Evolutionary conservation across 35 echinoderm and acorn worm genomes (phyloP).

Genomic region (Acanthaster planci): DNA sequence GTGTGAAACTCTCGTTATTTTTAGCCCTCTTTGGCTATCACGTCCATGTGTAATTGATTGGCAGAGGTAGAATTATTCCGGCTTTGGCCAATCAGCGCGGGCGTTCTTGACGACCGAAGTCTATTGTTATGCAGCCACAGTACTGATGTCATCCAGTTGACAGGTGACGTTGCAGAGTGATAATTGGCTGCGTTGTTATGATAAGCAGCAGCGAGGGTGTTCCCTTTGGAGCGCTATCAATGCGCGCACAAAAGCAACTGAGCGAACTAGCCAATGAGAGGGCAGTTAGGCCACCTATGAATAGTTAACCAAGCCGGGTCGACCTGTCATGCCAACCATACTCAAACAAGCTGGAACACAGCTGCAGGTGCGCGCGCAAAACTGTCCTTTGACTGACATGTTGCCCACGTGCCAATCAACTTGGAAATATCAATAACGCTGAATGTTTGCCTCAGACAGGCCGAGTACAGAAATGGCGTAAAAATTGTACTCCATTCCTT

Average conservation of each 20-base stretch:
- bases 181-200: slow-evolving; percentile 45
- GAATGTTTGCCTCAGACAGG: neutral
- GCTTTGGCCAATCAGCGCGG: slow-evolving; percentile 49
- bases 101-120: slow-evolving; percentile 31
- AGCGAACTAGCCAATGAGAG: neutral
- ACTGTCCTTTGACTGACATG: slow-evolving; percentile 15
- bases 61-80: slow-evolving; percentile 39
- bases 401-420: slow-evolving; percentile 16
- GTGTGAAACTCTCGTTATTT: slow-evolving; percentile 54
- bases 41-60: slow-evolving; percentile 71
- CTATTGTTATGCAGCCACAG: slow-evolving; percentile 10
- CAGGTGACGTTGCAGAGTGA: slow-evolving; percentile 37
- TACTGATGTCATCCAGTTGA: slow-evolving; percentile 16
- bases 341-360: slow-evolving; percentile 20
- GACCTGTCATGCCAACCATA: slow-evolving; percentile 32
- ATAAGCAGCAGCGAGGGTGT: slow-evolving; percentile 23
- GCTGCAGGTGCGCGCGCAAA: slow-evolving; percentile 27
- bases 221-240: slow-evolving; percentile 2
- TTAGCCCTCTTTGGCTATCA: slow-evolving; percentile 49
- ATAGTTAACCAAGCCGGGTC: slow-evolving; percentile 19
- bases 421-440: neutral
- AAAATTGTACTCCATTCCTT: neutral
- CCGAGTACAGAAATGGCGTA: neutral
- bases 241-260: slow-evolving; percentile 17
- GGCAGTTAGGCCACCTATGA: neutral